A percentile compares a stretch with the other conserved stretches of the same genome.
These are phyloP conservation scores for Rutilus rutilus DNA, from an alignment of 2,113 vertebrate genomes.

Conservation along the genomic window DNA sequence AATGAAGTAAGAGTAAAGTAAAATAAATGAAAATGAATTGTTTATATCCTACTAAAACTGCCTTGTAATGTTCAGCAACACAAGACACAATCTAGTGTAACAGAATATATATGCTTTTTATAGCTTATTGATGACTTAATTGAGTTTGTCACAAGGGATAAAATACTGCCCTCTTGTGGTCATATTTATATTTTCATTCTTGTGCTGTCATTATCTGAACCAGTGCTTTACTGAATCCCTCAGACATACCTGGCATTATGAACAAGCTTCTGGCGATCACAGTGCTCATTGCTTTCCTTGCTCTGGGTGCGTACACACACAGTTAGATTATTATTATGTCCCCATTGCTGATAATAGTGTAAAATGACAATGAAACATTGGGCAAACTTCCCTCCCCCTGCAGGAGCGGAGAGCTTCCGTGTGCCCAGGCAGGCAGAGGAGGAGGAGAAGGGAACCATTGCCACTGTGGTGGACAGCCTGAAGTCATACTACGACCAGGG, in stretches of 20 bases:
- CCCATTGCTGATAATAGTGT: neutral
- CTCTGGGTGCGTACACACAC: conserved; percentile 67
- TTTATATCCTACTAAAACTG: neutral
- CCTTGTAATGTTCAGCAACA: neutral
- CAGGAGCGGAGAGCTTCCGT: conserved; percentile 73
- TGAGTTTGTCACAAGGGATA: too few relatives aligned
- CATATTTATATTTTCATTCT: neutral
- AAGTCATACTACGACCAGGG: conserved; percentile 62
- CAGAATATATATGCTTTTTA: neutral
- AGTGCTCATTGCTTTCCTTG: conserved; percentile 69
- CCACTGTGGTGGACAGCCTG: conserved; percentile 53
- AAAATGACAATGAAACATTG: neutral
- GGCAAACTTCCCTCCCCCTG: neutral
- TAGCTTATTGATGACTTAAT: neutral
- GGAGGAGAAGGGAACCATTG: conserved; percentile 58
- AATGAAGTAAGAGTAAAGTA: neutral
- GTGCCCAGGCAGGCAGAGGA: conserved; percentile 59
- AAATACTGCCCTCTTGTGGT: neutral
- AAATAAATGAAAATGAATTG: neutral
- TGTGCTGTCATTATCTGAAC: conserved; percentile 14
- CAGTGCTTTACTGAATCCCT: neutral
- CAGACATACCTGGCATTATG: conserved; percentile 67
- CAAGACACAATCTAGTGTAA: neutral
- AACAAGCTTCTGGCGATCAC: conserved; percentile 72
- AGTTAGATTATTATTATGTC: neutral